Evolutionary conservation across 2,797 vertebrate species (phyloP).

Genomic region (Onychomys torridus): DNA sequence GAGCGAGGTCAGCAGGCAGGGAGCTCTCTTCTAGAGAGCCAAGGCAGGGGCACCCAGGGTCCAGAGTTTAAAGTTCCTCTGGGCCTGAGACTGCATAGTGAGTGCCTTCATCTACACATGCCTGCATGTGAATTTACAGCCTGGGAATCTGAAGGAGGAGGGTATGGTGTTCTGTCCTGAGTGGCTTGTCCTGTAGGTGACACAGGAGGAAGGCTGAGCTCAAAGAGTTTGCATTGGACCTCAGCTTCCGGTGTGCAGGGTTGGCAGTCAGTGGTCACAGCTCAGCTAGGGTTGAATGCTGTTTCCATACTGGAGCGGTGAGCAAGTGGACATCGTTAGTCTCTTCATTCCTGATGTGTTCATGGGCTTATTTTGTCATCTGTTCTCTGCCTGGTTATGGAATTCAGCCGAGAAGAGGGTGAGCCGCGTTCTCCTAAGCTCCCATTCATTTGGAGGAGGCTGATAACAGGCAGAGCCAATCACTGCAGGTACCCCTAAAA

Average conservation of each 20-base stretch:
- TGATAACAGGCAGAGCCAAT: background rate
- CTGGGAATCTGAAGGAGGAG: background rate
- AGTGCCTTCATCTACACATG: background rate
- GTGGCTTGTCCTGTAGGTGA: background rate
- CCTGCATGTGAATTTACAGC: background rate
- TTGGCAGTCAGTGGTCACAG: background rate
- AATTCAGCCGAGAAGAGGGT: background rate
- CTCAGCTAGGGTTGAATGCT: background rate
- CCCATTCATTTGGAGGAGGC: background rate
- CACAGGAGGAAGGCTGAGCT: background rate
- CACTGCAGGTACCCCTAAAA: too few relatives aligned
- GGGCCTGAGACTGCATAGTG: background rate
- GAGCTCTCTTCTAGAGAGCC: constrained; percentile 26
- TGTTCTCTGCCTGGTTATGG: background rate
- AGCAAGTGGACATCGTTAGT: background rate
- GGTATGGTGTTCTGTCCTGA: background rate
- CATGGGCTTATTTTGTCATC: background rate
- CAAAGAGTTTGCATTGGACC: background rate
- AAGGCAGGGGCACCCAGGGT: accelerated
- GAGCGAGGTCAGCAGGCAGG: background rate
- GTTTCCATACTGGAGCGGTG: background rate
- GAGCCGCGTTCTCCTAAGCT: background rate
- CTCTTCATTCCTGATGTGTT: background rate
- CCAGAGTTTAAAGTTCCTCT: background rate
- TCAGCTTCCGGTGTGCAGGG: too few relatives aligned